These are phyloP conservation scores for Emys orbicularis DNA, from an alignment of 2,797 vertebrate genomes.

Conservation along the genomic window DNA sequence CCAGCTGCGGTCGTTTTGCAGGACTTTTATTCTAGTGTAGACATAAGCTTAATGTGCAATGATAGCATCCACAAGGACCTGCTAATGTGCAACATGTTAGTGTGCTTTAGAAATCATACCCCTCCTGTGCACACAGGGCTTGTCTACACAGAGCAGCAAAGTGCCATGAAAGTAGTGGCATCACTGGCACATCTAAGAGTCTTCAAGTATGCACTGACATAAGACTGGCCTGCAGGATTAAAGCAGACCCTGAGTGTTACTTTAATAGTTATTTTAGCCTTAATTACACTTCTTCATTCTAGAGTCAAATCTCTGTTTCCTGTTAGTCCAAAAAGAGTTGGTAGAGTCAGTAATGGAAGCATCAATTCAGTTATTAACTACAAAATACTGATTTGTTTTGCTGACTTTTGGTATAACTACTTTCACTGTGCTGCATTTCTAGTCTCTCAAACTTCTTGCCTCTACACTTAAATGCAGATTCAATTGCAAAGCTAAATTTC, in stretches of 20 bases:
- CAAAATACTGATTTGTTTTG: neutral
- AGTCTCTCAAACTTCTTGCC: neutral
- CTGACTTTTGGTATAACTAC: neutral
- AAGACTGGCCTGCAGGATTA: neutral
- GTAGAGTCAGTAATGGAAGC: neutral
- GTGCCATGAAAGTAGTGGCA: neutral
- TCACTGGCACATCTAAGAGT: neutral
- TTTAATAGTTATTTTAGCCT: neutral
- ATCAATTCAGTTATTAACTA: conserved; percentile 5
- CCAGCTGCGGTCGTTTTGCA: neutral
- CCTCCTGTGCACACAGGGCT: neutral
- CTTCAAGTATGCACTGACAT: neutral
- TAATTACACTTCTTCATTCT: neutral
- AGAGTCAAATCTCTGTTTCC: neutral
- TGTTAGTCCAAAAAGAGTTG: neutral
- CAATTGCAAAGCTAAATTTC: neutral
- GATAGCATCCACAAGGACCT: neutral
- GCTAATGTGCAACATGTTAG: neutral
- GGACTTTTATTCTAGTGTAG: neutral
- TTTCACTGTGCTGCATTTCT: neutral
- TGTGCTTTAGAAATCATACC: neutral
- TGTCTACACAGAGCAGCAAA: neutral
- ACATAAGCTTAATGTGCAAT: neutral
- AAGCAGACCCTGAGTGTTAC: neutral
- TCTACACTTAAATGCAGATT: neutral